Conservation (phyloP, 2,888 invertebrate species). For the Rosalia funebris region DNA sequence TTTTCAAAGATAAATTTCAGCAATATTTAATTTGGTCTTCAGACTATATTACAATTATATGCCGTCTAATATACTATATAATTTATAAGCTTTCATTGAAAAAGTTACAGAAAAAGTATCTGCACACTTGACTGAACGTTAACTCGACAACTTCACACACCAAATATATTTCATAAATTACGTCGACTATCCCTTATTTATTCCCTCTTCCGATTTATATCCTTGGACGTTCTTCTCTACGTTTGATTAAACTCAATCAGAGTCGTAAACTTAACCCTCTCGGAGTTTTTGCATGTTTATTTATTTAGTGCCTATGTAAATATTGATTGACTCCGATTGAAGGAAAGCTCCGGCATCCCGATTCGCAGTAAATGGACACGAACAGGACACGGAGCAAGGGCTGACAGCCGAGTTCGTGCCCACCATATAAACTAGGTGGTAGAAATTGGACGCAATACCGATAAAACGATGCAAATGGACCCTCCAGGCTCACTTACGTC, state of each 20-base stretch:
- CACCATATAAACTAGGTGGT: conserved; percentile 19
- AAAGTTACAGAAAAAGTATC: no score
- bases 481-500: conserved; percentile 49
- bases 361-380: conserved; percentile 19
- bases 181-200: not conserved
- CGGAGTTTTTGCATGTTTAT: conserved; percentile 20
- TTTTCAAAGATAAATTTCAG: no score
- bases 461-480: conserved; percentile 56
- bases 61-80: no score
- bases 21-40: no score
- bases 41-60: no score
- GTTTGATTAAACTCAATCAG: conserved; percentile 13
- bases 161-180: conserved; percentile 1
- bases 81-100: no score
- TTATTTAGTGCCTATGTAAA: conserved; percentile 21
- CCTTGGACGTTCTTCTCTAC: not conserved
- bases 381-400: conserved; percentile 19
- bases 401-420: conserved; percentile 22
- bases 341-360: not conserved
- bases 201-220: conserved; percentile 5
- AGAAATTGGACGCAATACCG: conserved; percentile 39
- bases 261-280: conserved; percentile 15
- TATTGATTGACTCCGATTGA: conserved; percentile 24
- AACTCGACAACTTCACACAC: not conserved
- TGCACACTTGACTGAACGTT: no score